Conservation (phyloP, 2,113 vertebrate genomes). For the Lophotis ruficrista region DNA sequence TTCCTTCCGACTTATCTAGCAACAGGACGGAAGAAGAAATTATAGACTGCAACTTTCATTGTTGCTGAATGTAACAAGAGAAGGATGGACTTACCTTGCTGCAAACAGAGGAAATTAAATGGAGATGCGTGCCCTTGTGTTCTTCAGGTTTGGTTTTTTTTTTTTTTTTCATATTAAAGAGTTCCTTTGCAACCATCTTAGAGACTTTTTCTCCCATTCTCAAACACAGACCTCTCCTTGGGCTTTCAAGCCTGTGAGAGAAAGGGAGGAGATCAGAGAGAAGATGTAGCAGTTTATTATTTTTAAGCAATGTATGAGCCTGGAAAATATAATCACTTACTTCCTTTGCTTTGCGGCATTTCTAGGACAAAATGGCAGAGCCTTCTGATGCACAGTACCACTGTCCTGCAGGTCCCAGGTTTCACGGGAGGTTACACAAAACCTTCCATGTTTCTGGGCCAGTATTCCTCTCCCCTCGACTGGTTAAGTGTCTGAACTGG, state of each 20-base stretch:
- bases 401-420: not conserved
- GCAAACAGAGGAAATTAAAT: not conserved
- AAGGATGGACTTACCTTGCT: not conserved
- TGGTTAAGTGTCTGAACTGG: not conserved
- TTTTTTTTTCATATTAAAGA: not conserved
- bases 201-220: not conserved
- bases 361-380: not conserved
- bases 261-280: not conserved
- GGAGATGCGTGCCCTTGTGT: not conserved
- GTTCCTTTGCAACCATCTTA: not conserved
- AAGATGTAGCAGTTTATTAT: not conserved
- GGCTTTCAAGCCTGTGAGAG: not conserved
- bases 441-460: not conserved
- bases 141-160: too few species aligned
- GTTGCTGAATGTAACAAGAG: not conserved
- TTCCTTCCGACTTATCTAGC: not conserved
- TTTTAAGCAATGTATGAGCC: not conserved
- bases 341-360: not conserved
- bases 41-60: not conserved
- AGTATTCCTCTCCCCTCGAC: not conserved
- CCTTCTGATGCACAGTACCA: not conserved
- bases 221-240: not conserved
- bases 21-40: not conserved
- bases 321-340: not conserved
- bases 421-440: not conserved